phyloP scores from a whole-genome alignment of 2,113 vertebrate species.

The Edolisoma coerulescens region DNA sequence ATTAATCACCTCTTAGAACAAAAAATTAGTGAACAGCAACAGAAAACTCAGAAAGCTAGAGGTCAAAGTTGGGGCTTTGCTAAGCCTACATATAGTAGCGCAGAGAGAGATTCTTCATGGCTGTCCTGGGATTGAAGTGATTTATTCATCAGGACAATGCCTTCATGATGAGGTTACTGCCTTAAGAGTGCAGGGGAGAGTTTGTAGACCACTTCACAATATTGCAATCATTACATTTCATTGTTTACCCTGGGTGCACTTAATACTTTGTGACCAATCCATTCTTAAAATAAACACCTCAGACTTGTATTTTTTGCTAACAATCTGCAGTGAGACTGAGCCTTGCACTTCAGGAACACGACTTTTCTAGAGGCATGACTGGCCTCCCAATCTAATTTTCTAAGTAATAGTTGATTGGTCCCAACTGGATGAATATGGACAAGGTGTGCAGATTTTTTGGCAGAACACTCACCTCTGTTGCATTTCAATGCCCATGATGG shows the following conservation, averaged over 20 bases:
- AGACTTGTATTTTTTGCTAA: not conserved
- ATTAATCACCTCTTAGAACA: not conserved
- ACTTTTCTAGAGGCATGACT: not conserved
- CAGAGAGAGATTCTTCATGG: not conserved
- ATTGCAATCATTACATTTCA: not conserved
- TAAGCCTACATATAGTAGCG: not conserved
- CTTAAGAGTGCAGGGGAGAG: not conserved
- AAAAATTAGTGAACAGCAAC: not conserved
- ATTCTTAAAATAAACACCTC: not conserved
- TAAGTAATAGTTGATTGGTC: not conserved
- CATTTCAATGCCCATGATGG: not conserved
- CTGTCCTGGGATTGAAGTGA: not conserved
- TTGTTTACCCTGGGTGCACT: not conserved
- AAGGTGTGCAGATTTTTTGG: not conserved
- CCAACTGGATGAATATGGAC: not conserved
- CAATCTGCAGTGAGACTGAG: not conserved
- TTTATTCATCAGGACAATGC: not conserved
- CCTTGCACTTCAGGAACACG: not conserved
- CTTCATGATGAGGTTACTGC: accelerated
- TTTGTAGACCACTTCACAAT: not conserved
- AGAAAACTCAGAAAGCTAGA: not conserved
- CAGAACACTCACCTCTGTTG: not conserved
- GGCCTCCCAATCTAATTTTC: not conserved
- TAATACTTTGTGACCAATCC: not conserved
- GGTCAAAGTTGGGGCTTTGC: not conserved